Evolutionary conservation across 37 sponge, comb jelly and placozoan genomes (phyloP).

Genomic region (Tethya wilhelma): DNA sequence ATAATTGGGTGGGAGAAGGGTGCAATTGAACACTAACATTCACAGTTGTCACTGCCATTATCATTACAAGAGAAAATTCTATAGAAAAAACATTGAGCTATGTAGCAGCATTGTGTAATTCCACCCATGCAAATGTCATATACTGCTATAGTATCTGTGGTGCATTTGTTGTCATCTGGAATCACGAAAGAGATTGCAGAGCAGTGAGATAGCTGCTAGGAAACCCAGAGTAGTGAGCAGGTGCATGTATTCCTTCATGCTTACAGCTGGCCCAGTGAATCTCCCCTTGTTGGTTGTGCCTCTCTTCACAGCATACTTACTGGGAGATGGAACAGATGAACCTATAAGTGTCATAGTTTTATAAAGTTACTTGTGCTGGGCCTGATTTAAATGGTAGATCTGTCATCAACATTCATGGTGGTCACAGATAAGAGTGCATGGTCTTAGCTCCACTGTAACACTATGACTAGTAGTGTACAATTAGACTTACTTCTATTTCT

Average conservation of each 20-base stretch:
- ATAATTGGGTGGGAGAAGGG: background rate
- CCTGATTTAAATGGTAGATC: too few species aligned
- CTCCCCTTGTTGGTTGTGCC: constrained; percentile 24
- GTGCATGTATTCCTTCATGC: constrained; percentile 45
- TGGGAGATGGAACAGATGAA: constrained; percentile 26
- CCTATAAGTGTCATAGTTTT: constrained; percentile 1
- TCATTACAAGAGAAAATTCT: too few species aligned
- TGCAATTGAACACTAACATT: background rate
- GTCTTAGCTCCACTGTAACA: background rate
- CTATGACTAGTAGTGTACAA: background rate
- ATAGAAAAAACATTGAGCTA: too few species aligned
- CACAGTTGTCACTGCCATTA: background rate
- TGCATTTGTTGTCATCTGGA: background rate
- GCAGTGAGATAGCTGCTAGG: constrained; percentile 18
- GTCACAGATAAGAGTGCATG: too few species aligned
- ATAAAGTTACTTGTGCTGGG: too few species aligned
- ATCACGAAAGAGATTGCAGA: constrained; percentile 1
- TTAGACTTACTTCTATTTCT: too few species aligned
- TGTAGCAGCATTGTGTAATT: background rate
- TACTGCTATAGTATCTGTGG: too few species aligned
- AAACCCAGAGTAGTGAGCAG: constrained; percentile 43
- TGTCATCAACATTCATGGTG: background rate
- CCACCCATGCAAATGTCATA: too few species aligned
- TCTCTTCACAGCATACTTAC: background rate
- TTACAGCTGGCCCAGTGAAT: background rate